phyloP scores from a whole-genome alignment of 2,113 vertebrate species.

The Etheostoma spectabile region DNA sequence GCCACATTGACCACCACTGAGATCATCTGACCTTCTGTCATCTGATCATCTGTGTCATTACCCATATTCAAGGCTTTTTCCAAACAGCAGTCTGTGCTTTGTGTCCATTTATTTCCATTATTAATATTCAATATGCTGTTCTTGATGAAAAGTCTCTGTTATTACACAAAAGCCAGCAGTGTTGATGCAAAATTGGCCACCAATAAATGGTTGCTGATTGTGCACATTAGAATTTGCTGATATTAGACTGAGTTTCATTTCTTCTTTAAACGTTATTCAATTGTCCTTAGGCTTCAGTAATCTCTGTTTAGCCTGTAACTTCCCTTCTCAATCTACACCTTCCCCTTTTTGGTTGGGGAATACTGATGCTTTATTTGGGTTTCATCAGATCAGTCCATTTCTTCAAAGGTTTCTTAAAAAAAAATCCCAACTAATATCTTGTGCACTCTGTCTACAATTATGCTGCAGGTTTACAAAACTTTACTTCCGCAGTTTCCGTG shows the following conservation, averaged over 20 bases:
- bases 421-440: not conserved
- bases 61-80: conserved; percentile 1
- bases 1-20: conserved; percentile 75
- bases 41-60: conserved; percentile 25
- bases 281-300: not conserved
- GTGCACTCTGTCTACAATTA: not conserved
- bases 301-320: not conserved
- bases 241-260: not conserved
- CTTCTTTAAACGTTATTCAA: not conserved
- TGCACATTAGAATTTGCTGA: not conserved
- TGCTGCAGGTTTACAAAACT: not conserved
- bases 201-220: not conserved
- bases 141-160: not conserved
- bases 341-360: not conserved
- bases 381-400: not conserved
- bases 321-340: not conserved
- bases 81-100: conserved; percentile 19
- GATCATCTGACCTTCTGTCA: conserved; percentile 71
- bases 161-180: not conserved
- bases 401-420: not conserved
- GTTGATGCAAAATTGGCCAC: not conserved
- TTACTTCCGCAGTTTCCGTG: not conserved
- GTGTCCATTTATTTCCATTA: conserved; percentile 19
- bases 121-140: not conserved
- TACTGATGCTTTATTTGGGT: not conserved